Evolutionary conservation across 1,140 invertebrate genomes (phyloP).

Genomic region (Dolichoris vasculosae): DNA sequence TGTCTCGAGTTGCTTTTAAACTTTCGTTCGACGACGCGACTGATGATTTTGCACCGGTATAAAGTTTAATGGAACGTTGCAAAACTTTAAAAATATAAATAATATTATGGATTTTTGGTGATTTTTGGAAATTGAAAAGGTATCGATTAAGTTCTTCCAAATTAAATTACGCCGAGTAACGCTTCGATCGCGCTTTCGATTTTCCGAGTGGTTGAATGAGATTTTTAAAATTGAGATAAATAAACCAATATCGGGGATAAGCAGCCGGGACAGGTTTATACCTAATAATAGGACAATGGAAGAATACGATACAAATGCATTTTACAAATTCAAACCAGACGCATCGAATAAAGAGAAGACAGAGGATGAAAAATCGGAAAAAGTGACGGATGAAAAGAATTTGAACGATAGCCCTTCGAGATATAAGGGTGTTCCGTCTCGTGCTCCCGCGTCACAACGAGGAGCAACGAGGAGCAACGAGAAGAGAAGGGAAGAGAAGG

Average conservation of each 20-base stretch:
- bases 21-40: no score
- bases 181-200: not conserved
- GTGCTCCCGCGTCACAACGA: not conserved
- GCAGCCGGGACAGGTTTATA: not conserved
- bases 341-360: slow-evolving; percentile 10
- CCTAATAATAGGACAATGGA: not conserved
- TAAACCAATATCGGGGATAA: not conserved
- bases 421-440: slow-evolving; percentile 52
- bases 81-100: no score
- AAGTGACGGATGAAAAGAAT: slow-evolving; percentile 58
- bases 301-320: not conserved
- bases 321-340: slow-evolving; percentile 11
- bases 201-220: no score
- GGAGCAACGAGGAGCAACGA: slow-evolving; percentile 1
- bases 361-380: slow-evolving; percentile 50
- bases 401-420: slow-evolving; percentile 63
- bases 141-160: no score
- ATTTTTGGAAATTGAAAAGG: no score
- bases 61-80: no score
- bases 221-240: no score
- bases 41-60: no score
- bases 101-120: no score
- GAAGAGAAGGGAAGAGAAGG: no score
- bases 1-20: no score
- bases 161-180: not conserved